Evolutionary conservation across 1,140 invertebrate species (phyloP), one percentile per base, ranked within the genome.

Genomic region (Sitophilus oryzae): DNA sequence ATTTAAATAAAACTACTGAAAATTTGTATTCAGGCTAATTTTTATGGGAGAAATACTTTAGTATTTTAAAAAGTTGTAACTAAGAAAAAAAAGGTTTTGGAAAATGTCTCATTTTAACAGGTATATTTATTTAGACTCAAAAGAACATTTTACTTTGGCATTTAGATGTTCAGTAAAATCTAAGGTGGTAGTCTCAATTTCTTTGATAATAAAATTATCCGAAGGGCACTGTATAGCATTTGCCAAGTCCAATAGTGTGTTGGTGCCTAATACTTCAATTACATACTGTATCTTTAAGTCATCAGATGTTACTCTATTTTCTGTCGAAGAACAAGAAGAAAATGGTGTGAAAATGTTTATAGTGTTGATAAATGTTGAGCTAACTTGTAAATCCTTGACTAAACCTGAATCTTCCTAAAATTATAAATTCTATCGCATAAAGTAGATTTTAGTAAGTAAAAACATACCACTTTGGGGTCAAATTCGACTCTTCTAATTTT

Each of bases 171-270:
- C 19, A 0, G 45, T 54, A n/a, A 60, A 11, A 18, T 68, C 41
- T 9, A 70, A 56, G 8, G 77, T 74, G 53, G 76, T 67, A 36
- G 75, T 61, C 62, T 79, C 80, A 10, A 76, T 70, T 56, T 83
- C 81, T 21, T 64, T 73, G 21, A 73, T 66, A 42, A 79, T 61
- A 16, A 73, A 68, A 23, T 71, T 60, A 67, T 86, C 81, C 11
- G 75, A 74, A 3, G 74, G 56, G 65, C 83, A 86, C 0, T 63
- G 59, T 48, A 84, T 81, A 55, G 70, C 71, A 59, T 84, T 78
- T 35, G 77, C 67, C 10, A 85, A 66, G 18, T 79, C 71, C 45
- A 74, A 71, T 52, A 86, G 70, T 1, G 71, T 75, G 60, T 84
- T 79, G 34, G 65, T 67, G 2, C 79, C 79, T 34, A 79, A 63